Conservation (phyloP, 2,113 vertebrate genomes). For the Anhinga rufa region DNA sequence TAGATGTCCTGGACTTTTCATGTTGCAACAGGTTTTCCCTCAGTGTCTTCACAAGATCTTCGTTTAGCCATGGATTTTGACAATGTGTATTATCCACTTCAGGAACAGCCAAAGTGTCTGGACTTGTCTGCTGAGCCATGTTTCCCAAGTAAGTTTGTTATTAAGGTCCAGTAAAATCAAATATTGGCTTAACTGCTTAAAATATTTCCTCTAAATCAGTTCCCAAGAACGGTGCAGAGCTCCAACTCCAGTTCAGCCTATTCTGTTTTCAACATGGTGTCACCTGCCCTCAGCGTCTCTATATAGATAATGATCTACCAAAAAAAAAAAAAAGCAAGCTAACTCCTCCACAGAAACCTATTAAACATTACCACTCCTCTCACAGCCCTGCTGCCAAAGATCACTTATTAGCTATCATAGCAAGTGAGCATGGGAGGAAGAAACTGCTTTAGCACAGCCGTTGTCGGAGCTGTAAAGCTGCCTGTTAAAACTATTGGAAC, state of each 20-base stretch:
- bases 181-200: background rate
- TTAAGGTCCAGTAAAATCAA: background rate
- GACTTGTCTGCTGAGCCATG: constrained; percentile 91
- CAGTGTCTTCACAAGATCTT: constrained; percentile 95
- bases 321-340: constrained; percentile 44
- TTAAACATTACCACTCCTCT: constrained; percentile 67
- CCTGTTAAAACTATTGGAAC: constrained; percentile 76
- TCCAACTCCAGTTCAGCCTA: constrained; percentile 28
- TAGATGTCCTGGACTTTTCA: constrained; percentile 81
- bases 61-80: constrained; percentile 88
- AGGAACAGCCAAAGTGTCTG: constrained; percentile 85
- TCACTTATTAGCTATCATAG: constrained; percentile 59
- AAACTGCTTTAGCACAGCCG: constrained; percentile 41
- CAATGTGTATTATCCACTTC: constrained; percentile 81
- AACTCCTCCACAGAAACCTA: constrained; percentile 61
- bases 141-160: constrained; percentile 54
- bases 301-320: constrained; percentile 64
- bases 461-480: constrained; percentile 61
- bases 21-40: constrained; percentile 96
- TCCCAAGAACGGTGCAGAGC: background rate
- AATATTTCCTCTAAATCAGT: background rate
- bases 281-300: constrained; percentile 46
- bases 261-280: constrained; percentile 24
- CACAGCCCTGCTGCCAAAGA: constrained; percentile 56
- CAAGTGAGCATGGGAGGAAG: constrained; percentile 54